Conservation (phyloP, 2,797 vertebrate species). For the Cheirogaleus major region DNA sequence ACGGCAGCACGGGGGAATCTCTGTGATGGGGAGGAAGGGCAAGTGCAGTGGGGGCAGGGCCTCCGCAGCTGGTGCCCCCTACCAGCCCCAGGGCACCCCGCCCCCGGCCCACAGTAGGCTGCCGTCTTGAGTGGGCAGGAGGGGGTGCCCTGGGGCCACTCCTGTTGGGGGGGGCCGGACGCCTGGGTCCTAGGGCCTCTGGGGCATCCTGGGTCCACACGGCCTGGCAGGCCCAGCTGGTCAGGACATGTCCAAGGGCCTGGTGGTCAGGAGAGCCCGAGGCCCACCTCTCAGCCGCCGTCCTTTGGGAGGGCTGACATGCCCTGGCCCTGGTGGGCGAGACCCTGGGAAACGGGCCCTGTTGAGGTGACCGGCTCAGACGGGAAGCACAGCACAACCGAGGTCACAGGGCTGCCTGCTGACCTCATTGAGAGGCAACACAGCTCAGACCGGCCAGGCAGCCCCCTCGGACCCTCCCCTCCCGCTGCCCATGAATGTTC, state of each 20-base stretch:
- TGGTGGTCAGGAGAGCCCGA: neutral
- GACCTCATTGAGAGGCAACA: neutral
- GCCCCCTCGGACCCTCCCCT: neutral
- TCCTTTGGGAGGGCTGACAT: accelerated
- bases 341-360: neutral
- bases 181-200: neutral
- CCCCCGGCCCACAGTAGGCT: neutral
- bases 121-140: neutral
- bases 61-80: neutral
- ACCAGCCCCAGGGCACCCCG: neutral
- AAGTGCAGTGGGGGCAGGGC: neutral
- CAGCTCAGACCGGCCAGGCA: neutral
- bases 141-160: no score
- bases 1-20: neutral
- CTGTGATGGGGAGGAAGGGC: neutral
- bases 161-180: neutral
- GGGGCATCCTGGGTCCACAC: no score
- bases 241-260: neutral
- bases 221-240: neutral
- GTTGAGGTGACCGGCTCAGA: neutral
- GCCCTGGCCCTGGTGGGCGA: no score
- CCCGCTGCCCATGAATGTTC: neutral
- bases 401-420: neutral
- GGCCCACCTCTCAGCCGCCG: neutral
- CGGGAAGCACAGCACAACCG: neutral